These are phyloP conservation scores for Cuculus canorus DNA, from an alignment of 2,797 vertebrate genomes.

Conservation along the genomic window DNA sequence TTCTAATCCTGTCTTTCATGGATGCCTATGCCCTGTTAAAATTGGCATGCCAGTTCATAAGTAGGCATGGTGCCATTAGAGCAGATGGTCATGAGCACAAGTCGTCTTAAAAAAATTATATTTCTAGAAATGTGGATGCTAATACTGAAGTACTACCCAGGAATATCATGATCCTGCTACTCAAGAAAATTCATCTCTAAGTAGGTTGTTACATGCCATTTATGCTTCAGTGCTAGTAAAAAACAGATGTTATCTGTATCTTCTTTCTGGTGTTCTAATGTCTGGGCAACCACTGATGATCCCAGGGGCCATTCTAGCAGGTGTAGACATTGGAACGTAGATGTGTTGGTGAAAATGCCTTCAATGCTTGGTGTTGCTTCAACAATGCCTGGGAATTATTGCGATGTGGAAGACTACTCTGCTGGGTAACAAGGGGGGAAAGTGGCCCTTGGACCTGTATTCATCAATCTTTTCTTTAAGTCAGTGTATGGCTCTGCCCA, in stretches of 20 bases:
- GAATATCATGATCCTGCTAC: neutral
- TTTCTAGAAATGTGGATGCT: neutral
- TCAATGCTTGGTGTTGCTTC: neutral
- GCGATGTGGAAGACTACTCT: neutral
- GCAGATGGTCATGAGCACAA: slow-evolving; percentile 57
- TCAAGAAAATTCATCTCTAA: neutral
- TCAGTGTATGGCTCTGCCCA: neutral
- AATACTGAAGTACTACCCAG: neutral
- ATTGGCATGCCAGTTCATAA: neutral
- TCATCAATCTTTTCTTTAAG: neutral
- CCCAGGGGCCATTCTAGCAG: neutral
- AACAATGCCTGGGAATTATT: neutral
- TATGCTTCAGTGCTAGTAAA: neutral
- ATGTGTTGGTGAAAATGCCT: neutral
- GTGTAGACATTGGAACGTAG: neutral
- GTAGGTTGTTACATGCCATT: neutral
- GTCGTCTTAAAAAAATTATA: neutral
- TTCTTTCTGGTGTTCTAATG: neutral
- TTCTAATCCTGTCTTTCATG: slow-evolving; percentile 22
- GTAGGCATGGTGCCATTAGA: slow-evolving; percentile 24
- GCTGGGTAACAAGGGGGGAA: neutral
- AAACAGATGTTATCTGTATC: neutral
- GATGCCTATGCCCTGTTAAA: slow-evolving; percentile 3
- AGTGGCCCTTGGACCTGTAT: neutral
- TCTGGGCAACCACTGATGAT: neutral